Percentiles rank a stretch among this genome's conserved stretches.
Conservation (phyloP, 2,888 invertebrate species). For the Mesochorus sp. region DNA sequence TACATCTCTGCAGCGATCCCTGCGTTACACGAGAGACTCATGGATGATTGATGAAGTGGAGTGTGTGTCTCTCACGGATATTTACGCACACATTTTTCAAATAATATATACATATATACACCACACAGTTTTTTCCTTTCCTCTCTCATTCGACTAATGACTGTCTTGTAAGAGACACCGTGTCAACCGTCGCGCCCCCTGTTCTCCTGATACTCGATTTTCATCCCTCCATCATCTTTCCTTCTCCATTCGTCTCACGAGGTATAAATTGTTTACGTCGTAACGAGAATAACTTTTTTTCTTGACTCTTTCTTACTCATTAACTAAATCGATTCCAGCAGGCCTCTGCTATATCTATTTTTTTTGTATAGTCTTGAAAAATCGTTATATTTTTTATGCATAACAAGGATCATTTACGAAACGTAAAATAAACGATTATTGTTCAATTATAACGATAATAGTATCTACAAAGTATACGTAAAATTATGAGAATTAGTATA, state of each 20-base stretch:
- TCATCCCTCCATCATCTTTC: constrained; percentile 5
- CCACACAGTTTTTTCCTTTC: constrained; percentile 39
- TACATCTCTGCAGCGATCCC: constrained; percentile 42
- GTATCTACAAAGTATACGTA: too few relatives aligned
- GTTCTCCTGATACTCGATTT: constrained; percentile 15
- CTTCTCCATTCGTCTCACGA: neutral
- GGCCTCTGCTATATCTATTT: neutral
- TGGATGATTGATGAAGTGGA: constrained; percentile 78
- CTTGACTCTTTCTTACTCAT: neutral
- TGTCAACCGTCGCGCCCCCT: constrained; percentile 70
- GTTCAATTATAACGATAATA: too few relatives aligned
- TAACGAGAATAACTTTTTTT: constrained; percentile 11
- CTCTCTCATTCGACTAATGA: constrained; percentile 78
- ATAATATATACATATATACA: constrained; percentile 54
- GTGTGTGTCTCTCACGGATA: constrained; percentile 69
- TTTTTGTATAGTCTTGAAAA: neutral
- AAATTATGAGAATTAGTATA: too few relatives aligned
- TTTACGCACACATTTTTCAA: constrained; percentile 72
- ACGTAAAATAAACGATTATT: too few relatives aligned
- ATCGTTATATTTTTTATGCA: neutral
- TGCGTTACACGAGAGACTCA: constrained; percentile 45
- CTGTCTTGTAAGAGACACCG: constrained; percentile 74
- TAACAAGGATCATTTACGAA: neutral
- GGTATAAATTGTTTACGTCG: too few relatives aligned
- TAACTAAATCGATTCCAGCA: neutral